Conservation (phyloP, 2,888 invertebrate species). For the Athalia rosae region DNA sequence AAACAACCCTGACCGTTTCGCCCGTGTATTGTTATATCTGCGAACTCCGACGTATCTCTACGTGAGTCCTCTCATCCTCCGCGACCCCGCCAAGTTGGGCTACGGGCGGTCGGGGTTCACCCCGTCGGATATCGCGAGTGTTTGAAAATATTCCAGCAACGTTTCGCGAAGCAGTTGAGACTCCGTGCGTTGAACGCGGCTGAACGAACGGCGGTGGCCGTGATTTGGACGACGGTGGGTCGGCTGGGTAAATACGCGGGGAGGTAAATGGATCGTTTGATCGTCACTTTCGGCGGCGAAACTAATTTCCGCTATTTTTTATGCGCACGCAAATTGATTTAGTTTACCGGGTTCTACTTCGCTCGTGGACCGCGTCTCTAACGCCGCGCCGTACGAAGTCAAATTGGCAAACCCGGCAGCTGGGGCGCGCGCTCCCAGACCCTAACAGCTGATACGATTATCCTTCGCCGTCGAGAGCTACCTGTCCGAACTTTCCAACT, state of each 20-base stretch:
- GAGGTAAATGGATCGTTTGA: background rate
- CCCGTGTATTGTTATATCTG: background rate
- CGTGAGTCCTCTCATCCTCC: background rate
- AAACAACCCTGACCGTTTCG: conserved; percentile 46
- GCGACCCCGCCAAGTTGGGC: too few species aligned
- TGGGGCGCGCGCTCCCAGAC: conserved; percentile 17
- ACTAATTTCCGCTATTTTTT: conserved; percentile 35
- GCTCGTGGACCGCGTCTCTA: conserved; percentile 2
- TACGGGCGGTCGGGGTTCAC: too few species aligned
- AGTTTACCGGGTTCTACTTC: conserved; percentile 14
- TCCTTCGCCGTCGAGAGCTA: conserved; percentile 34
- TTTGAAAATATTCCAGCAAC: too few species aligned
- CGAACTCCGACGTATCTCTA: background rate
- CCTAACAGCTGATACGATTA: conserved; percentile 34
- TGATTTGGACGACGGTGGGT: conserved; percentile 11
- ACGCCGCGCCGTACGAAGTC: background rate
- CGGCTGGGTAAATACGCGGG: background rate
- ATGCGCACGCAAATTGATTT: conserved; percentile 39
- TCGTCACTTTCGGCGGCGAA: conserved; percentile 21
- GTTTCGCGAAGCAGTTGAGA: too few species aligned
- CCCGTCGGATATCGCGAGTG: too few species aligned
- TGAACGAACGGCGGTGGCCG: too few species aligned
- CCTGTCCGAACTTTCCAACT: conserved; percentile 15
- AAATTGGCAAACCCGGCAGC: conserved; percentile 24
- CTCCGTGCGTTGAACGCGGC: too few species aligned